Percentiles rank a stretch among this genome's conserved stretches.
These are phyloP conservation scores for Mimumesa dahlbomi DNA, from an alignment of 2,888 invertebrate species.

Conservation along the genomic window DNA sequence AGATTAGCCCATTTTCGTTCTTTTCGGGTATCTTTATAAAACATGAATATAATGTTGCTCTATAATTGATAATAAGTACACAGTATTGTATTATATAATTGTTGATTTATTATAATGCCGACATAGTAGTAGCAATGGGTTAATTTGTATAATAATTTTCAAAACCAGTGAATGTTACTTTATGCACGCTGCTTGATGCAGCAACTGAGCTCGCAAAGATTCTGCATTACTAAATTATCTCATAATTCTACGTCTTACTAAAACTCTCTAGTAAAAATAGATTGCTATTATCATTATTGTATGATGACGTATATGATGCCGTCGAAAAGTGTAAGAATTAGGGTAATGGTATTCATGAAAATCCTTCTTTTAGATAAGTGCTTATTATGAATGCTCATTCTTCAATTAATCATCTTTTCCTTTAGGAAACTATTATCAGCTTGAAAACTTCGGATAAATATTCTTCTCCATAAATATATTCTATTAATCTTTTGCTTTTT, in stretches of 20 bases:
- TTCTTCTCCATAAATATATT: slow-evolving; percentile 6
- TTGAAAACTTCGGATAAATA: slow-evolving; percentile 8
- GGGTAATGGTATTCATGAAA: not conserved
- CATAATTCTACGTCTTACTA: no score
- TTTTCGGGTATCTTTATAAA: no score
- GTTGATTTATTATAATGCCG: no score
- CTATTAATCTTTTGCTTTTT: slow-evolving; percentile 35
- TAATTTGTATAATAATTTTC: slow-evolving; percentile 29
- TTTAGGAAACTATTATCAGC: slow-evolving; percentile 15
- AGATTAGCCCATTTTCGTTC: slow-evolving; percentile 29
- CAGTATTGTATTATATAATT: no score
- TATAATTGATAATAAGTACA: no score
- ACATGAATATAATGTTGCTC: no score
- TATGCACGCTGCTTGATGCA: slow-evolving; percentile 5
- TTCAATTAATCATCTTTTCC: slow-evolving; percentile 21
- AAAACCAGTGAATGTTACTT: not conserved
- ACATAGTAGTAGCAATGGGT: slow-evolving; percentile 23
- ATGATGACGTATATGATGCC: no score
- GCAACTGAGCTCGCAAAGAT: slow-evolving; percentile 7
- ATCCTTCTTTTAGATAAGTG: slow-evolving; percentile 20
- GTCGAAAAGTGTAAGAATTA: no score
- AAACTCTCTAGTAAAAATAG: no score
- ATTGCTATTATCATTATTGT: no score
- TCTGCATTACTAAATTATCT: slow-evolving; percentile 4
- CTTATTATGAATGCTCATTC: slow-evolving; percentile 28